These are phyloP conservation scores for Stenichneumon culpator DNA, from an alignment of 2,888 invertebrate genomes.

Conservation along the genomic window DNA sequence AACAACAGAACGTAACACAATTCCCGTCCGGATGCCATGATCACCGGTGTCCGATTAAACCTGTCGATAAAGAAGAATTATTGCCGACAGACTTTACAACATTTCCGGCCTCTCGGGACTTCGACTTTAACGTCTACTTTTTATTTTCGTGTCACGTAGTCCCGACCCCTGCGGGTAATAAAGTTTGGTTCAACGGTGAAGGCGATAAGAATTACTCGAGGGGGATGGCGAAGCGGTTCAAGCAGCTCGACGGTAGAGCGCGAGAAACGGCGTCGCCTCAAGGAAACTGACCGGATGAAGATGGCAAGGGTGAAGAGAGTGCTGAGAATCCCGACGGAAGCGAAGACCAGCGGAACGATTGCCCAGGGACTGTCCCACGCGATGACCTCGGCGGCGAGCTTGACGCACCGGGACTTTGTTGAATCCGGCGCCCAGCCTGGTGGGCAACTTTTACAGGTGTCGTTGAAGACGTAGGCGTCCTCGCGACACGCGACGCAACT, in stretches of 20 bases:
- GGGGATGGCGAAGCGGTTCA: background rate
- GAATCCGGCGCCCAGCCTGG: slow-evolving; percentile 86
- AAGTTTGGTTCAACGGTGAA: slow-evolving; percentile 18
- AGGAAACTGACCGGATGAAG: slow-evolving; percentile 86
- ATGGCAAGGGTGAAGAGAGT: slow-evolving; percentile 88
- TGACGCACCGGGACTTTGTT: slow-evolving; percentile 86
- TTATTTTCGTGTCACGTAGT: slow-evolving; percentile 42
- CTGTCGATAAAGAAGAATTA: slow-evolving; percentile 72
- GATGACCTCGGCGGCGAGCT: slow-evolving; percentile 87
- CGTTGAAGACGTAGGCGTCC: slow-evolving; percentile 88
- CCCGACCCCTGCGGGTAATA: slow-evolving; percentile 21
- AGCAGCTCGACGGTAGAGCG: slow-evolving; percentile 11
- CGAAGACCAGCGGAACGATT: slow-evolving; percentile 88
- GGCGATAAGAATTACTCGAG: background rate
- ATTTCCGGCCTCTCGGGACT: background rate
- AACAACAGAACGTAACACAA: slow-evolving; percentile 91
- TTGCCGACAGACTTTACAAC: slow-evolving; percentile 27
- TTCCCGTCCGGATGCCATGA: slow-evolving; percentile 92
- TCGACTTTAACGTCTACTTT: background rate
- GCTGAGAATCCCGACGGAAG: slow-evolving; percentile 87
- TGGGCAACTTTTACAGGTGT: slow-evolving; percentile 87
- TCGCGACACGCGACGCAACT: slow-evolving; percentile 89
- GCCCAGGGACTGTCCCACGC: slow-evolving; percentile 89
- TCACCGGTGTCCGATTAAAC: slow-evolving; percentile 88
- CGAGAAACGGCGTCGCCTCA: background rate